Evolutionary conservation across 2,113 vertebrate species (phyloP).

Genomic region (Neodontobutis hainanensis): DNA sequence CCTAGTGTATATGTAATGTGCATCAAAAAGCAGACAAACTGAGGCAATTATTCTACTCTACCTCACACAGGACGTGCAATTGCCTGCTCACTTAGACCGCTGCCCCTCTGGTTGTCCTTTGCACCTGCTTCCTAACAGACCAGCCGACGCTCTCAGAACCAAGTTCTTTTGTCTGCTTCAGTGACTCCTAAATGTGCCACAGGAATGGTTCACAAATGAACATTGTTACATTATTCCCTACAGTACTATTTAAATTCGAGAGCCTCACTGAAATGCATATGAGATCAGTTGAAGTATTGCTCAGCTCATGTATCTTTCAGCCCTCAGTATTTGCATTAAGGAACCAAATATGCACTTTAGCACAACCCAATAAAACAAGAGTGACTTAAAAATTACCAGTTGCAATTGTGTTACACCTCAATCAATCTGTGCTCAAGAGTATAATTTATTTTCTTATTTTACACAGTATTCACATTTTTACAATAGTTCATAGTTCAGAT

Average conservation of each 20-base stretch:
- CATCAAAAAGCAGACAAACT: constrained; percentile 23
- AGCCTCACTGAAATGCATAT: constrained; percentile 11
- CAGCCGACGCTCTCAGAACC: constrained; percentile 32
- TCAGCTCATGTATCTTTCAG: constrained; percentile 2
- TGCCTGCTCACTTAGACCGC: constrained; percentile 40
- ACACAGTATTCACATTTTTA: background rate
- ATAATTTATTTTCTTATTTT: background rate
- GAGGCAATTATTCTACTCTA: constrained; percentile 42
- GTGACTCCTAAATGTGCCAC: constrained; percentile 35
- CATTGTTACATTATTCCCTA: background rate
- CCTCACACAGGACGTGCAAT: constrained; percentile 37
- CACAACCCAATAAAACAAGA: background rate
- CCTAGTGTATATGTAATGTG: constrained; percentile 46
- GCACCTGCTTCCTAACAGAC: constrained; percentile 53
- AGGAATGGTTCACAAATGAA: constrained; percentile 7
- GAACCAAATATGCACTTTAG: background rate
- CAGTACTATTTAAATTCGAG: background rate
- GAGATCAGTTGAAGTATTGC: constrained; percentile 5
- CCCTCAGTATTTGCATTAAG: background rate
- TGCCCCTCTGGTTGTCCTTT: constrained; percentile 43
- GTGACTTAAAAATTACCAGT: background rate
- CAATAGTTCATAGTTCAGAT: no score
- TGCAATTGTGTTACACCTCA: background rate
- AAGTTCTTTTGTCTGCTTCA: constrained; percentile 52
- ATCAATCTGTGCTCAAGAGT: background rate